Evolutionary conservation across 2,797 vertebrate genomes (phyloP).

Genomic region (Morus bassanus): DNA sequence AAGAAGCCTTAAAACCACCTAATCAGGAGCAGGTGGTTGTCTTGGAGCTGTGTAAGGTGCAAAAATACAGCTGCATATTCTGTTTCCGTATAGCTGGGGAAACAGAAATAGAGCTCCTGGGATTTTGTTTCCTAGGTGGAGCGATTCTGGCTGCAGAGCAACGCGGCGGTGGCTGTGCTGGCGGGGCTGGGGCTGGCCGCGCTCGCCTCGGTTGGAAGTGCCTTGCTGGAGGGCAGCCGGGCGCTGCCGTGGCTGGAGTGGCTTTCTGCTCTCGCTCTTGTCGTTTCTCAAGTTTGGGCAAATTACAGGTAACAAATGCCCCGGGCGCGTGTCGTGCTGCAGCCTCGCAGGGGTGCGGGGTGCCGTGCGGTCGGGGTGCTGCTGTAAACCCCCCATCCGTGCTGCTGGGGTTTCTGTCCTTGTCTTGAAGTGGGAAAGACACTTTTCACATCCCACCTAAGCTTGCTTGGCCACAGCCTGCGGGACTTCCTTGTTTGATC

Average conservation of each 20-base stretch:
- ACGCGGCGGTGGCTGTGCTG: conserved; percentile 87
- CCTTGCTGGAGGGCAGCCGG: conserved; percentile 59
- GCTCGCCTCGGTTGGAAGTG: conserved; percentile 62
- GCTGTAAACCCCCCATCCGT: not conserved
- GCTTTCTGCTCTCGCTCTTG: conserved; percentile 79
- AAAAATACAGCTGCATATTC: not conserved
- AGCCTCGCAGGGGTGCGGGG: rapidly evolving
- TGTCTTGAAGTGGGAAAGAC: not conserved
- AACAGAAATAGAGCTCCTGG: not conserved
- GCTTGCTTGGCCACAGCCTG: not conserved
- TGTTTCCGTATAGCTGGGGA: not conserved
- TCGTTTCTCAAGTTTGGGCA: conserved; percentile 80
- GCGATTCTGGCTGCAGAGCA: conserved; percentile 97
- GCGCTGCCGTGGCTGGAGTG: conserved; percentile 79
- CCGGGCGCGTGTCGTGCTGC: rapidly evolving
- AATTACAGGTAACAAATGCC: conserved; percentile 85
- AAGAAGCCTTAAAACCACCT: not conserved
- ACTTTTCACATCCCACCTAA: not conserved
- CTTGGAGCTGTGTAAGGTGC: not conserved
- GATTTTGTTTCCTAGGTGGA: conserved; percentile 83
- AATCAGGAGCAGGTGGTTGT: not conserved
- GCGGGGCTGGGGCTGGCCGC: conserved; percentile 85
- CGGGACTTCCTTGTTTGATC: not conserved
- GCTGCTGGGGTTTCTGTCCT: not conserved
- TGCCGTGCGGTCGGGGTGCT: rapidly evolving